Conservation (phyloP, 2,113 vertebrate species). For the Hippopotamus amphibius region DNA sequence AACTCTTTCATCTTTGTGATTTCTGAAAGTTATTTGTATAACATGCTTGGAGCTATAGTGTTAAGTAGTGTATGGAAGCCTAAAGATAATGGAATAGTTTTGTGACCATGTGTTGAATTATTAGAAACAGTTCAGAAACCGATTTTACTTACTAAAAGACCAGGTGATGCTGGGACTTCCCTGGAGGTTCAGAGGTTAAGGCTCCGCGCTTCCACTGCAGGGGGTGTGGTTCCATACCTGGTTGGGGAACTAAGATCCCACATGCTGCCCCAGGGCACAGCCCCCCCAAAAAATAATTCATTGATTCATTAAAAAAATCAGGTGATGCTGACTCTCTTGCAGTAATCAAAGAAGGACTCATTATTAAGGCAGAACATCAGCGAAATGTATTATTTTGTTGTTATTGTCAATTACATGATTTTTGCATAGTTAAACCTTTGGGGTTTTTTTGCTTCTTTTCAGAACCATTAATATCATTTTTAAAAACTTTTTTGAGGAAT, state of each 20-base stretch:
- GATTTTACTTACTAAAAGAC: neutral
- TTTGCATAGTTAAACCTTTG: slow-evolving; percentile 1
- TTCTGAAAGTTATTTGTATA: neutral
- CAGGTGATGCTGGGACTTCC: neutral
- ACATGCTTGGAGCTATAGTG: neutral
- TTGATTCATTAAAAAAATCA: neutral
- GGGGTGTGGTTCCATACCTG: too few species aligned
- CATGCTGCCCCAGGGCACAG: too few species aligned
- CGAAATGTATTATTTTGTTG: neutral
- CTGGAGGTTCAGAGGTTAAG: too few species aligned
- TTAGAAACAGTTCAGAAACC: neutral
- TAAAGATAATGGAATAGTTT: neutral
- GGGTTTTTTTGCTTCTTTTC: neutral
- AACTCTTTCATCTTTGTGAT: neutral
- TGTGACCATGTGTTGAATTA: neutral
- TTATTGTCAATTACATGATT: neutral
- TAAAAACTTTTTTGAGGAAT: neutral
- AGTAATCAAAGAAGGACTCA: neutral
- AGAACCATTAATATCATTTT: neutral
- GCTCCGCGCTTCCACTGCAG: too few species aligned
- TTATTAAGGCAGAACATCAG: neutral
- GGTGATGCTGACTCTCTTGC: neutral
- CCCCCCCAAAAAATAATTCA: too few species aligned
- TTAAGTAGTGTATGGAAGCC: neutral
- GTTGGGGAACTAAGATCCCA: too few species aligned